Evolutionary conservation across 2,113 vertebrate species (phyloP), one percentile per base, ranked within the genome.

Genomic region (Sapajus apella): DNA sequence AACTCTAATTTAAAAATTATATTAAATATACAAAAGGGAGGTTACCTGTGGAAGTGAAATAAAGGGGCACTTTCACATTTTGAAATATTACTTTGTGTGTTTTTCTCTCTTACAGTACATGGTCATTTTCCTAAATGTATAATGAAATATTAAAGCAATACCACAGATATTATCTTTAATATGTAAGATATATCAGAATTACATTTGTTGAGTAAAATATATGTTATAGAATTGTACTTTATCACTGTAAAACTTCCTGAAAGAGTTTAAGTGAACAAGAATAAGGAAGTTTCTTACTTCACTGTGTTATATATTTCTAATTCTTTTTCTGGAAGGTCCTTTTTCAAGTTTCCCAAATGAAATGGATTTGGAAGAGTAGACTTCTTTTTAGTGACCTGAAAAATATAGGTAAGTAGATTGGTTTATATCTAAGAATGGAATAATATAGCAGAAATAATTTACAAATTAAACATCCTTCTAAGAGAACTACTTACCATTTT

Each of bases 331-430:
- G 99, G 99, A 97, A 99, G 97, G 50, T 98, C 99, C 97, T 99
- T 99, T 99, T 98, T 99, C 97, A 99, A 95, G 56, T 98, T 99
- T 93, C 99, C 99, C 96, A 99, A 98, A 95, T 99, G 98, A 98
- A 99, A 99, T 0, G 99, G 99, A 98, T 99, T 99, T 55, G 99
- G 99, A 94, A 99, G 95, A 14, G 93, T 80, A 91, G 99, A 98
- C 92, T 99, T 99, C 98, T 99, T 99, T 97, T 98, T 99, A 95
- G 98, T 97, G 47, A 97, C 97, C 99, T 99, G 98, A 92, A 98
- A 98, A 98, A 95, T 40, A 93, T 8, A 64, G 40, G 92, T 0
- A 91, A 56, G 11, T 70, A 87, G 16, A 96, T 80, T 11, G 45
- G 25, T 94, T 94, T 90, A 32, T 61, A 89, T 68, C 35, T 85